A percentile compares a stretch with the other conserved stretches of the same genome.
These are phyloP conservation scores for Bufo bufo DNA, from an alignment of 2,113 vertebrate genomes.

Conservation along the genomic window DNA sequence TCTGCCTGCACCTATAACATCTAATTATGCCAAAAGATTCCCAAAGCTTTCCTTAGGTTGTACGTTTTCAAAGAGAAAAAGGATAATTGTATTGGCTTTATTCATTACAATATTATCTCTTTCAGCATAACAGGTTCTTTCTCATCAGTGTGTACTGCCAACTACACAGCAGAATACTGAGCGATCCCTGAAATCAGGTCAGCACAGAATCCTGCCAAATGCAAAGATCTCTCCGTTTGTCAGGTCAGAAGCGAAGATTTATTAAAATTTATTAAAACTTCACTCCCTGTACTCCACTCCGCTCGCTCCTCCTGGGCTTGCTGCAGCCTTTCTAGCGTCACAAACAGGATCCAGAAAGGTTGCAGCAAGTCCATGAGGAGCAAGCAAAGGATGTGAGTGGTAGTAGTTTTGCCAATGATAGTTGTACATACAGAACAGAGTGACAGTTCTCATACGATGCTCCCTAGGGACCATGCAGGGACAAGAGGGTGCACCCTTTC, in stretches of 20 bases:
- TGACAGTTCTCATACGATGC: too few relatives aligned
- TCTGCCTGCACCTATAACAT: slow-evolving; percentile 34
- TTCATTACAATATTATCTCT: slow-evolving; percentile 30
- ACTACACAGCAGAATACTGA: neutral
- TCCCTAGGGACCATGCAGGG: too few relatives aligned
- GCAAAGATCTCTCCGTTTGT: neutral
- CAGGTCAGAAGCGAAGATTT: neutral
- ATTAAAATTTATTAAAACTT: too few relatives aligned
- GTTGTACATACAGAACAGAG: too few relatives aligned
- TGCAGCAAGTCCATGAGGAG: too few relatives aligned
- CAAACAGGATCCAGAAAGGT: too few relatives aligned
- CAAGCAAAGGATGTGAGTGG: too few relatives aligned
- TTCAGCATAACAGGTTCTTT: neutral
- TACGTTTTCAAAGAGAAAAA: slow-evolving; percentile 32
- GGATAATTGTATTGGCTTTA: slow-evolving; percentile 29
- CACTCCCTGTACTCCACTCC: too few relatives aligned
- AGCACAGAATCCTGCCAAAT: neutral
- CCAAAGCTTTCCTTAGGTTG: slow-evolving; percentile 29
- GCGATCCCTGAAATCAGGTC: neutral
- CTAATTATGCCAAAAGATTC: slow-evolving; percentile 38
- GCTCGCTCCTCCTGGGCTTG: too few relatives aligned
- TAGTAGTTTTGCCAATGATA: too few relatives aligned
- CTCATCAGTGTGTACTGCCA: neutral
- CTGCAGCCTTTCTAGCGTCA: too few relatives aligned
- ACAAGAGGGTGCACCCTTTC: too few relatives aligned